A percentile compares a stretch with the other conserved stretches of the same genome.
Evolutionary conservation across 2,888 invertebrate species (phyloP).

Genomic region (Amphiduros pacificus): DNA sequence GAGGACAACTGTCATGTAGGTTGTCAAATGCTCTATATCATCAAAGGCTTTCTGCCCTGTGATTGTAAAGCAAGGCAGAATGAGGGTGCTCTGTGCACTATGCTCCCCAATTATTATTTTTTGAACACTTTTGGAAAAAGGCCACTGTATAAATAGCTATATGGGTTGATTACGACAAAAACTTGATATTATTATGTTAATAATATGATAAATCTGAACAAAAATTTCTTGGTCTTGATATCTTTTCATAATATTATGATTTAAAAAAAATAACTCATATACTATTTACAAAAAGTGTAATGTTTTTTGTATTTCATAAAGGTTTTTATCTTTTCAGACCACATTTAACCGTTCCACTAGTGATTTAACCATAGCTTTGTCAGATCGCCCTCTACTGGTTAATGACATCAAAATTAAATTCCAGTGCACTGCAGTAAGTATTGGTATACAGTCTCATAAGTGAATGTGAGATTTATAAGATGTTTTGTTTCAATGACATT

Average conservation of each 20-base stretch:
- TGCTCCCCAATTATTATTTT: too few species aligned
- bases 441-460: not conserved
- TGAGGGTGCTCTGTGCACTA: too few species aligned
- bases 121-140: too few species aligned
- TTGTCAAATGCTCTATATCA: too few species aligned
- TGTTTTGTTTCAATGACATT: not conserved
- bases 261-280: not conserved
- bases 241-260: too few species aligned
- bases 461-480: not conserved
- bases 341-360: not conserved
- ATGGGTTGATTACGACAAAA: too few species aligned
- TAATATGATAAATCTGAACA: too few species aligned
- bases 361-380: not conserved
- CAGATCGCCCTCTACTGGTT: conserved; percentile 44
- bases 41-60: too few species aligned
- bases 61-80: too few species aligned
- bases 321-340: not conserved
- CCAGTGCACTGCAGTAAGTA: conserved; percentile 36
- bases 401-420: conserved; percentile 61
- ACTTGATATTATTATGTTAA: too few species aligned
- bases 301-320: not conserved
- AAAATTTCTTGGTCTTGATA: not conserved
- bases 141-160: too few species aligned
- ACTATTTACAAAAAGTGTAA: not conserved
- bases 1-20: too few species aligned